Evolutionary conservation across 2,888 invertebrate genomes (phyloP), one percentile per base, ranked within the genome.

Genomic region (Meandrusa payeni): DNA sequence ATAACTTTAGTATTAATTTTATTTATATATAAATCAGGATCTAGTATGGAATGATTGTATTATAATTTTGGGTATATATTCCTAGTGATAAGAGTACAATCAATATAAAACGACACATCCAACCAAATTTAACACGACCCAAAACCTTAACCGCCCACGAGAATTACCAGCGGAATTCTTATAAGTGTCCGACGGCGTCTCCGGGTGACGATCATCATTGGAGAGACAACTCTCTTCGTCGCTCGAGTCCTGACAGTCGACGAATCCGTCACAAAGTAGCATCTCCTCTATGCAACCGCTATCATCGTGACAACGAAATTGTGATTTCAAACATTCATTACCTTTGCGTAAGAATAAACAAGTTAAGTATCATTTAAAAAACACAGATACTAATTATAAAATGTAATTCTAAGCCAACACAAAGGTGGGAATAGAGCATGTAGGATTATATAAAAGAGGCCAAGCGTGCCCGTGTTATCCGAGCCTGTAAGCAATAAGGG

Each of bases 181-280:
- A 40, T 46, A 49, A 22, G 52, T 48, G 41, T 52, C 56, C 51
- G 51, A 38, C 32, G 26, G 34, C 13, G 47, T 43, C 28, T 51
- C 56, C 43, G 63, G 59, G 48, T 63, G 59, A 41, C 73, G 76
- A 57, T 89, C 89, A 63, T 81, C 73, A 67, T 76, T 69, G 64
- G 75, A 74, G 67, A 88, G 69, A 75, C 91, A 91, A 74, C 86
- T 79, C 57, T 76, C 73, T 73, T 93, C 93, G 71, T 93, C 93
- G 59, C 90, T 91, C 65, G 80, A 72, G 69, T 93, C 92, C 54
- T 61, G 71, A 80, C 93, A 93, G 73, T 93, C 90, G 55, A 66
- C 64, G 60, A 63, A 61, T 58, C 88, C 88, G 70, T 93, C 90
- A 82, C 93, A 94, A 52, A 88, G 70, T 54, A 83, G 73, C 50